A percentile compares a stretch with the other conserved stretches of the same genome.
These are phyloP conservation scores for Tiliacea aurago DNA, from an alignment of 2,888 invertebrate species.

Conservation along the genomic window DNA sequence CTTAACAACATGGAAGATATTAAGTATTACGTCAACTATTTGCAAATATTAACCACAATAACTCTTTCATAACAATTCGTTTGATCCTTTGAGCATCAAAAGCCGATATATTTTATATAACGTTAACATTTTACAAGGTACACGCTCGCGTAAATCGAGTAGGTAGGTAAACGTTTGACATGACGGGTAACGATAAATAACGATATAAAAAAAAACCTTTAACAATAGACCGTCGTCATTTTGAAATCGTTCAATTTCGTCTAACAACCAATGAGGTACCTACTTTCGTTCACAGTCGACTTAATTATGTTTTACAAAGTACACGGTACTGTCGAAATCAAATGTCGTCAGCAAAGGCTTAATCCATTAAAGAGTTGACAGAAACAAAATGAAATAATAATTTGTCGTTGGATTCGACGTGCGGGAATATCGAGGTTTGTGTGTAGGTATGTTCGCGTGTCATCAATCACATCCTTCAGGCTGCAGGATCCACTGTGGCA, in stretches of 20 bases:
- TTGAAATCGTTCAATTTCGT: conserved; percentile 40
- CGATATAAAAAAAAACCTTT: conserved; percentile 29
- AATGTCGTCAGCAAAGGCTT: conserved; percentile 67
- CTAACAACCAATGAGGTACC: conserved; percentile 35
- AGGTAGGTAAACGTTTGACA: conserved; percentile 41
- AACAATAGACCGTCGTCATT: conserved; percentile 43
- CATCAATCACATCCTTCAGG: conserved; percentile 86
- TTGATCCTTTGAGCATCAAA: conserved; percentile 51
- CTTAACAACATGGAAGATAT: conserved; percentile 22
- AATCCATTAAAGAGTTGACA: conserved; percentile 75
- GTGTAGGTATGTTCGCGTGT: conserved; percentile 67
- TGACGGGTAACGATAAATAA: conserved; percentile 46
- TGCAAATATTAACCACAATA: conserved; percentile 37
- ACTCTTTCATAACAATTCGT: conserved; percentile 43
- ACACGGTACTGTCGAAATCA: conserved; percentile 58
- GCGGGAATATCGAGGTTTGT: conserved; percentile 58
- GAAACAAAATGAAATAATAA: conserved; percentile 81
- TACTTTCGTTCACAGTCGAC: conserved; percentile 23
- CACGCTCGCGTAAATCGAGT: conserved; percentile 37
- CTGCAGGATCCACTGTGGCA: conserved; percentile 73
- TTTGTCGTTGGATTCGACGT: conserved; percentile 72
- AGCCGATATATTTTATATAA: conserved; percentile 36
- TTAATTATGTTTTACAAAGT: conserved; percentile 50
- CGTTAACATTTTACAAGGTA: conserved; percentile 44
- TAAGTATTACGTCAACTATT: conserved; percentile 30